Base-by-base conservation (phyloP, 2,113 vertebrate genomes). In the Promerops cafer region DNA sequence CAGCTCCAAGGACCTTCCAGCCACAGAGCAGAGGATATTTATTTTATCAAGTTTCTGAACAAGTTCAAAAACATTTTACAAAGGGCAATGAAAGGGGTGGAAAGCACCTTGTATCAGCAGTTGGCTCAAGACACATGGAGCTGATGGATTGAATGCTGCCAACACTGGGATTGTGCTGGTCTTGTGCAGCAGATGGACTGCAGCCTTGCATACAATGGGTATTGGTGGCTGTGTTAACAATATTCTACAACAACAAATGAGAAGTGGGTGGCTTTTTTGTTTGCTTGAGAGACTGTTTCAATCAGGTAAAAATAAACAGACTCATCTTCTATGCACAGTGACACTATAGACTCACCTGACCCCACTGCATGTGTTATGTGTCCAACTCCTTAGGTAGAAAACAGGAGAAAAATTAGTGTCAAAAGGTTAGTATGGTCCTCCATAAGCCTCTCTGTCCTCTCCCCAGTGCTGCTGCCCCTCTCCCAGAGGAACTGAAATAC, bases 301-400 rank as follows among this genome's bases (percentile, higher is more conserved):
- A 23, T 71, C 39, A 50, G 57, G 35, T 71, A 35, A 71, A 86
- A 86, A 83, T 50, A 82, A 49, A 78, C 27, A 89, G 64, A 59
- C 39, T 71, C 52, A 47, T 84, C 22, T 56, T 37, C 37, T 33
- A 8, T 2, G 5, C 9, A 37, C 66, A 70, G 66, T 2, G 5
- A 57, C 37, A 15, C 33, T 39, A 18, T 0, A 1, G 69, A 78
- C 33, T 82, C 65, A 33, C 16, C 26, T 31, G 50, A 52, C 28
- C 50, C 49, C 24, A 83, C 13, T 11, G 7, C 10, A 1, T 5
- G 10, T 6, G 40, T 47, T 69, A 33, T 0, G 0, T 8, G 9
- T 49, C 33, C 35, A 23, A 26, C 21, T 49, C 64, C 64, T 53
- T 16, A n/a, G 18, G 37, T 26, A 57, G 21, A 49, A 66, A 63